Percentiles rank a stretch among this genome's conserved stretches.
phyloP scores from a whole-genome alignment of 2,113 vertebrate genomes.

The Thamnophis sirtalis region DNA sequence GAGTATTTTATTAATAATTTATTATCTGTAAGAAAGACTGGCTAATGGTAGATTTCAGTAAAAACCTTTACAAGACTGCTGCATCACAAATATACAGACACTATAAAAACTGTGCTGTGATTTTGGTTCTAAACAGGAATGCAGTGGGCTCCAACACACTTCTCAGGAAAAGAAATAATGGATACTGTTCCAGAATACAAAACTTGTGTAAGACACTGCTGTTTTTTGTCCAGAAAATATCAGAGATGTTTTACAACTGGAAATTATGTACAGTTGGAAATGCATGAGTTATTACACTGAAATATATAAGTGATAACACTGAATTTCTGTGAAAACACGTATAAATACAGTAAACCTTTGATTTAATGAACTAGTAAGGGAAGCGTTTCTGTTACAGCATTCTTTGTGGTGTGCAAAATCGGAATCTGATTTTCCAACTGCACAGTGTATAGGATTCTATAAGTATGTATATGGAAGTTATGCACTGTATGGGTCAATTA shows the following conservation, averaged over 20 bases:
- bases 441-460: background rate
- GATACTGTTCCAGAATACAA: conserved; percentile 87
- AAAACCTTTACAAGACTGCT: conserved; percentile 98
- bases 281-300: conserved; percentile 57
- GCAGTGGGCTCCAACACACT: conserved; percentile 86
- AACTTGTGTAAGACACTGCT: conserved; percentile 81
- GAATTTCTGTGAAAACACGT: conserved; percentile 47
- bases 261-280: conserved; percentile 72
- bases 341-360: conserved; percentile 67
- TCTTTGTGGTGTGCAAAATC: background rate
- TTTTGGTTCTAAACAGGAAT: conserved; percentile 87
- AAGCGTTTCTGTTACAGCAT: background rate
- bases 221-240: conserved; percentile 70
- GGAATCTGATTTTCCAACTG: background rate
- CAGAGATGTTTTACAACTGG: conserved; percentile 60
- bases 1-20: conserved; percentile 99
- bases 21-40: conserved; percentile 99
- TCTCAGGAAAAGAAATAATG: conserved; percentile 84
- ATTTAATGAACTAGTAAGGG: background rate
- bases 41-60: conserved; percentile 98
- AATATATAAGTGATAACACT: conserved; percentile 64
- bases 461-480: background rate
- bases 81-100: conserved; percentile 94
- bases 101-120: conserved; percentile 91
- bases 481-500: background rate